Conservation (phyloP, 2,888 invertebrate genomes). For the Eulithis prunata region DNA sequence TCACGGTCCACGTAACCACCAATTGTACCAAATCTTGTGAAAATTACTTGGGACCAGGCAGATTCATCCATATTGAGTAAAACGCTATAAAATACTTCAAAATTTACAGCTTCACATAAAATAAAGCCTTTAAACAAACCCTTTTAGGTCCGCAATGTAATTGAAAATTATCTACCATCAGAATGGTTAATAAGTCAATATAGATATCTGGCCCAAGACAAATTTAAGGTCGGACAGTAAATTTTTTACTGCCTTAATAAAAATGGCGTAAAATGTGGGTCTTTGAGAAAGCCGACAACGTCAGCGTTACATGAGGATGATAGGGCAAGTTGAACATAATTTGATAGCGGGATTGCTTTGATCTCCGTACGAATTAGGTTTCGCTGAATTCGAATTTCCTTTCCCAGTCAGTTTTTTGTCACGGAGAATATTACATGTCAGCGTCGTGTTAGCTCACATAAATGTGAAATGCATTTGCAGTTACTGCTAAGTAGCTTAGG, state of each 20-base stretch:
- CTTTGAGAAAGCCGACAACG: constrained; percentile 27
- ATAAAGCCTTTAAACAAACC: constrained; percentile 14
- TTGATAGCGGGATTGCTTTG: constrained; percentile 22
- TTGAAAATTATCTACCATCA: constrained; percentile 31
- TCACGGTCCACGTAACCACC: background rate
- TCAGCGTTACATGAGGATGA: constrained; percentile 32
- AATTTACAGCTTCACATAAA: constrained; percentile 16
- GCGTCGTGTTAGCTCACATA: background rate
- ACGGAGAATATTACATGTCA: constrained; percentile 5
- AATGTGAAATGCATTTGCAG: background rate
- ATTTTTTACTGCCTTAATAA: constrained; percentile 43
- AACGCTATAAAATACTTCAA: constrained; percentile 15
- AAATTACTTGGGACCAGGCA: constrained; percentile 1
- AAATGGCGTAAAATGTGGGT: constrained; percentile 34
- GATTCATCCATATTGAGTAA: background rate
- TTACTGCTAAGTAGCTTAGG: background rate
- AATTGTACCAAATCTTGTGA: background rate
- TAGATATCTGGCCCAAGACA: constrained; percentile 32
- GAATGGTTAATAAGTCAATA: constrained; percentile 30
- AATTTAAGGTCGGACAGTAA: constrained; percentile 43
- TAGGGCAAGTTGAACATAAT: constrained; percentile 25
- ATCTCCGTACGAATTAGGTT: constrained; percentile 18
- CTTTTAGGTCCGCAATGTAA: constrained; percentile 22
- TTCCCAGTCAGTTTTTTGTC: constrained; percentile 2
- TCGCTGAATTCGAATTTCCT: constrained; percentile 10